These are phyloP conservation scores for Siniperca chuatsi DNA, from an alignment of 2,113 vertebrate species.

Conservation along the genomic window DNA sequence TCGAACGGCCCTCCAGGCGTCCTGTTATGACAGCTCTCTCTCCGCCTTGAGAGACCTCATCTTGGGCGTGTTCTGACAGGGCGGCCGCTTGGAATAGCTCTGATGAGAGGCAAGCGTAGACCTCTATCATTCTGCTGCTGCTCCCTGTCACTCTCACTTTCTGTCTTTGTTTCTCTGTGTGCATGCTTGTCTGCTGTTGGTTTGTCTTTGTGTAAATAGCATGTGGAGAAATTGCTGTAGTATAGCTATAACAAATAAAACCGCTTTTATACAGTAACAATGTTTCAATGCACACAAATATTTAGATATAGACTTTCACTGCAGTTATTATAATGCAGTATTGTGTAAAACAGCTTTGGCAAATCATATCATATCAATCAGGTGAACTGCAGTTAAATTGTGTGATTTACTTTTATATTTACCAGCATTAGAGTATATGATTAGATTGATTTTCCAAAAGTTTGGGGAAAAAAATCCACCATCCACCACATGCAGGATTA, in stretches of 20 bases:
- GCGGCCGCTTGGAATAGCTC: conserved; percentile 69
- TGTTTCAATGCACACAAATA: not conserved
- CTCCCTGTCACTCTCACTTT: conserved; percentile 70
- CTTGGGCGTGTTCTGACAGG: conserved; percentile 79
- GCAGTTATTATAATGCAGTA: not conserved
- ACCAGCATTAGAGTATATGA: not conserved
- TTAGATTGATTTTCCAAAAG: not conserved
- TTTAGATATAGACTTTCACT: not conserved
- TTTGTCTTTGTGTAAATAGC: conserved; percentile 8
- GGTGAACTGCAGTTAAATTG: not conserved
- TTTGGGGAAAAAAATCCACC: not conserved
- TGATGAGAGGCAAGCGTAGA: conserved; percentile 70
- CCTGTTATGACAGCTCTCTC: conserved; percentile 76
- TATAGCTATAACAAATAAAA: not conserved
- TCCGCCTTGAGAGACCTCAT: conserved; percentile 71
- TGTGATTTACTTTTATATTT: not conserved
- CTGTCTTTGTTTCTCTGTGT: conserved; percentile 41
- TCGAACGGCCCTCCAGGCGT: conserved; percentile 69
- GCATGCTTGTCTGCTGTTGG: conserved; percentile 15
- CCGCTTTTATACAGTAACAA: not conserved
- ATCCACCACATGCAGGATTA: not conserved
- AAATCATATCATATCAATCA: not conserved
- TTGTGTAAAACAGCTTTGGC: not conserved
- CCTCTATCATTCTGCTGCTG: conserved; percentile 65
- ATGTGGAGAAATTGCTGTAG: not conserved